Base-by-base conservation (phyloP, 2,888 invertebrate species). In the Lucinisca nassula region DNA sequence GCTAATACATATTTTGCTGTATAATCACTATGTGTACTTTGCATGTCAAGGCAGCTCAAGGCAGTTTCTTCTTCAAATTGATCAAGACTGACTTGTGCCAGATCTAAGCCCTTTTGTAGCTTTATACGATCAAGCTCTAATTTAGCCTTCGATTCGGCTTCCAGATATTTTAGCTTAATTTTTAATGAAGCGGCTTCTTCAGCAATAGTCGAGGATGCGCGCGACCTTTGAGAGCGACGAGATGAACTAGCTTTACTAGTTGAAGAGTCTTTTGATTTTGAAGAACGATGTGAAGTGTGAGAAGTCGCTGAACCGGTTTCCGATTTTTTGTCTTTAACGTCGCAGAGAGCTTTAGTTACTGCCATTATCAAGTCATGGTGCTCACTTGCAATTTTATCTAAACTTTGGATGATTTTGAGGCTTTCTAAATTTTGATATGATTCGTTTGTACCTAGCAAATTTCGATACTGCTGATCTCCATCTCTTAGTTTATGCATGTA, bases 121-220 rank as follows among this genome's bases (percentile, higher is more conserved):
- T 73, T 73, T 38, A 73, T 40, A 14, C 73, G 12, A 35, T 73
- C 73, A 38, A 38, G 38, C 27, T 73, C 73, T 17, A 73, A 38
- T 38, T 17, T 55, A 14, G 55, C 38, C 73, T 73, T 73, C 38
- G 37, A 73, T 27, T 73, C 73, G 37, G 40, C 40, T 4, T 73
- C 73, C 12, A 73, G 73, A 38, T 73, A 73, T 24, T 73, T 73
- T 8, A 73, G 38, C 38, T 73, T 73, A n/a, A 73, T 73, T 38
- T 73, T 73, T 14, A 73, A n/a, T 2, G 73, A 37, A 21, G 37
- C 73, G 12, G 73, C 73, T 27, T 38, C 24, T 73, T 8, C 73
- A 10, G 73, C 73, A 21, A 38, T 37, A 55, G 8, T 21, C 4
- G 55, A 55, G n/a, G n/a, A n/a, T n/a, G n/a, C n/a, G n/a, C n/a